A percentile compares a stretch with the other conserved stretches of the same genome.
These are phyloP conservation scores for Noctua fimbriata DNA, from an alignment of 2,888 invertebrate genomes.

Conservation along the genomic window DNA sequence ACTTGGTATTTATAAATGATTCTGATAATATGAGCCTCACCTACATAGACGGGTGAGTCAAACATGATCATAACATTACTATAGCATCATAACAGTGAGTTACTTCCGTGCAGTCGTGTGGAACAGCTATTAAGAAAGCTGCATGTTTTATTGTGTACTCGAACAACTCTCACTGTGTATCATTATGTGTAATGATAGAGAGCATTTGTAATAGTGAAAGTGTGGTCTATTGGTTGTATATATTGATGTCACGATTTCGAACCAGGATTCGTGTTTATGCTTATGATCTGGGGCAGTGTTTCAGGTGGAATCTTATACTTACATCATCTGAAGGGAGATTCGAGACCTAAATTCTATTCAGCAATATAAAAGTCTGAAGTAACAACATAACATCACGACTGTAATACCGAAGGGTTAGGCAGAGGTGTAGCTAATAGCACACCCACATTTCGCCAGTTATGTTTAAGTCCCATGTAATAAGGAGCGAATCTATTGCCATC, in stretches of 20 bases:
- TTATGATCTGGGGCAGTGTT: slow-evolving; percentile 1
- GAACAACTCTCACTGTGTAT: slow-evolving; percentile 36
- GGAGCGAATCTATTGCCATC: too few relatives aligned
- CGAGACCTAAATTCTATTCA: neutral
- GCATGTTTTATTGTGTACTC: slow-evolving; percentile 33
- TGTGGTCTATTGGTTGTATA: slow-evolving; percentile 40
- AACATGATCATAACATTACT: slow-evolving; percentile 61
- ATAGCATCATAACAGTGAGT: slow-evolving; percentile 43
- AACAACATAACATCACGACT: too few relatives aligned
- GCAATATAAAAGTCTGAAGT: neutral
- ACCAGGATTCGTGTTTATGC: slow-evolving; percentile 12
- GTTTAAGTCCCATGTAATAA: too few relatives aligned
- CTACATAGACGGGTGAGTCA: slow-evolving; percentile 57
- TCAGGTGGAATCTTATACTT: neutral
- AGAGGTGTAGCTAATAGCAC: too few relatives aligned
- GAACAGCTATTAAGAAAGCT: slow-evolving; percentile 53
- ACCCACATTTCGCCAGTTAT: too few relatives aligned
- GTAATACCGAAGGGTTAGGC: too few relatives aligned
- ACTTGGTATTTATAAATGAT: slow-evolving; percentile 81
- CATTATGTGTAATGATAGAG: slow-evolving; percentile 47
- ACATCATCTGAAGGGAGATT: neutral
- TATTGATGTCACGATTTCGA: slow-evolving; percentile 26
- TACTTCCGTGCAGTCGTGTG: slow-evolving; percentile 55
- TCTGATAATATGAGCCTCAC: slow-evolving; percentile 72
- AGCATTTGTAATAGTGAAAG: slow-evolving; percentile 50